These are phyloP conservation scores for Toxotes chatareus DNA, from an alignment of 2,113 vertebrate genomes.

Conservation along the genomic window DNA sequence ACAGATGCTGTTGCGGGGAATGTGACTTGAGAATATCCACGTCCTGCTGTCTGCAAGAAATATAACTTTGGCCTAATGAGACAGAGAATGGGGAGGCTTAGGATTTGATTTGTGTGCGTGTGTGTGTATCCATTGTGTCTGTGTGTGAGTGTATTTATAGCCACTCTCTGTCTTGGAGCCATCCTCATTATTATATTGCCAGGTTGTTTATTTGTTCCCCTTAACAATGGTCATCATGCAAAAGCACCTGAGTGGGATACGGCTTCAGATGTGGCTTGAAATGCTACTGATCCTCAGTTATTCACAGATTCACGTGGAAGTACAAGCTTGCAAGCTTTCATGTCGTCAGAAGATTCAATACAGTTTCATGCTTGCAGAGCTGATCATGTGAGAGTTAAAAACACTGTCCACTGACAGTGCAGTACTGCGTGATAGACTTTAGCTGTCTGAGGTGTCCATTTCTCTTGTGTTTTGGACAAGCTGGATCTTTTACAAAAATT, in stretches of 20 bases:
- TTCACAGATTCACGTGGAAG: background rate
- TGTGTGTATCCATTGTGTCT: slow-evolving; percentile 2
- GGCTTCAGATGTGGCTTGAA: slow-evolving; percentile 8
- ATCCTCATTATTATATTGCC: slow-evolving; percentile 42
- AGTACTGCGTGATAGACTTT: too few relatives aligned
- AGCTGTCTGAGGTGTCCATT: too few relatives aligned
- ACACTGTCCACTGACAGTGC: too few relatives aligned
- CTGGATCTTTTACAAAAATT: too few relatives aligned
- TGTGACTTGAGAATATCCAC: slow-evolving; percentile 48
- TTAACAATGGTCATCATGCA: slow-evolving; percentile 18
- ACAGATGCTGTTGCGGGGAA: slow-evolving; percentile 31
- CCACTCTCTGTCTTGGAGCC: slow-evolving; percentile 11
- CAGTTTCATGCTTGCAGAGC: too few relatives aligned
- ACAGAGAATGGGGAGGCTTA: slow-evolving; percentile 18
- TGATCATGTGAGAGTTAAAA: too few relatives aligned
- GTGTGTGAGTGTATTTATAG: slow-evolving; percentile 25
- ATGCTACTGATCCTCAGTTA: background rate
- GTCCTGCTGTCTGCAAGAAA: slow-evolving; percentile 50
- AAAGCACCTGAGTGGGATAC: background rate
- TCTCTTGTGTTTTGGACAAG: too few relatives aligned
- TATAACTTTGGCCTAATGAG: slow-evolving; percentile 48
- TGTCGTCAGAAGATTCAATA: too few relatives aligned
- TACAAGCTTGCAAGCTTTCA: background rate
- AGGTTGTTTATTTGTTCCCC: slow-evolving; percentile 30
- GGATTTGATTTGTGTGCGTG: slow-evolving; percentile 25